Percentiles rank a stretch among this genome's conserved stretches.
These are phyloP conservation scores for Neuroscelio doddi DNA, from an alignment of 2,888 invertebrate species.

Conservation along the genomic window DNA sequence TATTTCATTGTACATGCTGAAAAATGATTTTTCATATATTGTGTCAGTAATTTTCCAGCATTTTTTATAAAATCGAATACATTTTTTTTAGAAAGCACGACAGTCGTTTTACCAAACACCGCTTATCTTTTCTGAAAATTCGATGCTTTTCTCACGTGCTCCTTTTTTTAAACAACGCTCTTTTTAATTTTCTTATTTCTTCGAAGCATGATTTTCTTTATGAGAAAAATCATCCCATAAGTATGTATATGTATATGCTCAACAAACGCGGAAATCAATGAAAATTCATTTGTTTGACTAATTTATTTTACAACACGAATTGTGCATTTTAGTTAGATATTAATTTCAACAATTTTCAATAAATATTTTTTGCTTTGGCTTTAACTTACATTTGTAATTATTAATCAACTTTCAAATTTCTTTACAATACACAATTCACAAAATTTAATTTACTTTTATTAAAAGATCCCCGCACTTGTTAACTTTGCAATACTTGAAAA, in stretches of 20 bases:
- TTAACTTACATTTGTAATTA: no score
- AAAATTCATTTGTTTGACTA: not conserved
- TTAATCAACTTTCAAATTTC: no score
- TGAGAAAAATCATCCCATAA: not conserved
- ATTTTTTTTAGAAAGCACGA: not conserved
- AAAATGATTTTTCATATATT: no score
- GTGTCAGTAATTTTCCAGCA: constrained; percentile 2
- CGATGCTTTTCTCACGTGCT: not conserved
- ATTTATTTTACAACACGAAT: no score
- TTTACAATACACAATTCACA: no score
- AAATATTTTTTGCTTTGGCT: no score
- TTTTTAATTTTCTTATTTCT: not conserved
- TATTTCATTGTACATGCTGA: not conserved
- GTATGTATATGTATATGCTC: not conserved
- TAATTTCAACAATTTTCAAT: no score
- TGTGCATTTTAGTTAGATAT: no score
- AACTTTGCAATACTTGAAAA: no score
- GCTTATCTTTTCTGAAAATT: not conserved
- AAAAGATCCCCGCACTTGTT: no score
- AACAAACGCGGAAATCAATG: not conserved
- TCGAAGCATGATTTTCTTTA: no score
- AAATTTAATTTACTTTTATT: no score
- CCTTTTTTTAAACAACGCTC: not conserved
- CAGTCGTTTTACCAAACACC: not conserved
- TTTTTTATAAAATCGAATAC: not conserved